phyloP scores from a whole-genome alignment of 2,888 invertebrate species.

The Luperina testacea region DNA sequence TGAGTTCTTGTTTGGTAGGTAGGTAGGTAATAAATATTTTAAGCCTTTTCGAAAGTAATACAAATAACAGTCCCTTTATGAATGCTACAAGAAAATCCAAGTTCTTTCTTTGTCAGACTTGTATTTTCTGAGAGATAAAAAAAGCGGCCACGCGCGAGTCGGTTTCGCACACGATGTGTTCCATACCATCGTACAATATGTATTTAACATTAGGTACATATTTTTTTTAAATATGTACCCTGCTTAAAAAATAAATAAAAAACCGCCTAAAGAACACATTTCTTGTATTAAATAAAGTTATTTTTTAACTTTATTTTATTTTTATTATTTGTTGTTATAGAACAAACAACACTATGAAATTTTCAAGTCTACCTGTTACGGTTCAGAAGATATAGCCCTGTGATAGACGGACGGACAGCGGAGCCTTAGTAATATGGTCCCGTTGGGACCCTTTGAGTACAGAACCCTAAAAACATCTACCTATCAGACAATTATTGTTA shows the following conservation, averaged over 20 bases:
- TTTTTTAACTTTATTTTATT: too few species aligned
- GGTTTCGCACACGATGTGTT: neutral
- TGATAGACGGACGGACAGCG: neutral
- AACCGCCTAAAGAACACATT: too few species aligned
- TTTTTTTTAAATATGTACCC: too few species aligned
- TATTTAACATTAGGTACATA: too few species aligned
- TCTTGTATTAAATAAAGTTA: too few species aligned
- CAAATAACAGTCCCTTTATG: neutral
- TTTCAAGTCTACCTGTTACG: neutral
- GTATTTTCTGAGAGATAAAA: neutral
- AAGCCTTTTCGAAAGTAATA: neutral
- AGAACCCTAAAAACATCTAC: neutral
- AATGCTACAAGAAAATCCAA: neutral
- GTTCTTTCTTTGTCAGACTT: too few species aligned
- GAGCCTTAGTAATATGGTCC: too few species aligned
- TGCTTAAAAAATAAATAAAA: too few species aligned
- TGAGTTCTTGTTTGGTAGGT: neutral
- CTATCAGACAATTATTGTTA: neutral
- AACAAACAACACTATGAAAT: too few species aligned
- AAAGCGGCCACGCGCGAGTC: neutral
- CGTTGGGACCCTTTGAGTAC: too few species aligned
- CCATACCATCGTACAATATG: neutral
- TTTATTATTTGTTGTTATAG: too few species aligned
- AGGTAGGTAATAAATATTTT: neutral
- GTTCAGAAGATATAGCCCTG: neutral